Evolutionary conservation across 2,888 invertebrate species (phyloP), one percentile per base, ranked within the genome.

Genomic region (Zhengitettix transpicula): DNA sequence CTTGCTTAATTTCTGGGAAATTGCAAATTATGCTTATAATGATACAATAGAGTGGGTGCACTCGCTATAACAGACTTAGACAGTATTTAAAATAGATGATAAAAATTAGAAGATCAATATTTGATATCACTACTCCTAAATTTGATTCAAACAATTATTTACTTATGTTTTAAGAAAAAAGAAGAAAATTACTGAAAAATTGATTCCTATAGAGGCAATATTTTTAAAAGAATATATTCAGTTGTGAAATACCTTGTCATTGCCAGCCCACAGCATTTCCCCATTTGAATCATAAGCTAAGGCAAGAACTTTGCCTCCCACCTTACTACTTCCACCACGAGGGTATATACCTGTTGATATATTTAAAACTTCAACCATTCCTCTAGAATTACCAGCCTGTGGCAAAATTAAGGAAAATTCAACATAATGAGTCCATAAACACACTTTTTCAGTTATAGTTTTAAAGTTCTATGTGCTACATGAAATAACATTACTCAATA

Each of bases 321-420:
- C 73, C 66, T 79, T 78, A 59, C 76, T 74, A 42, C 74, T 76
- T 40, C 76, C 76, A 52, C 73, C 81, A 69, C 81, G 78, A 42
- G 85, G 80, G 69, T 86, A 87, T 66, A 88, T 86, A 56, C 91
- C 91, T 3, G 90, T 91, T 0, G 91, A 92, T 42, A 91, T 81
- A 70, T 92, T 92, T 55, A 89, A 78, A 16, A 89, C 83, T 69
- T 85, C 83, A 1, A 92, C 80, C 73, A 85, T 80, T 12, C 89
- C 87, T 67, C 79, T 77, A 11, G 80, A 80, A 68, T 85, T 88
- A 0, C 88, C 88, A 53, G 83, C 81, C 82, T 84, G 63, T 62
- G 56, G 55, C 53, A 55, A 17, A 10, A 42, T 56, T 41, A 41
- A 42, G 56, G 56, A 56, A 10, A n/a, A 28, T 28, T 5, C 7